Percentiles rank a stretch among this genome's conserved stretches.
Conservation (phyloP, 2,888 invertebrate genomes). For the Heteromurus nitidus region DNA sequence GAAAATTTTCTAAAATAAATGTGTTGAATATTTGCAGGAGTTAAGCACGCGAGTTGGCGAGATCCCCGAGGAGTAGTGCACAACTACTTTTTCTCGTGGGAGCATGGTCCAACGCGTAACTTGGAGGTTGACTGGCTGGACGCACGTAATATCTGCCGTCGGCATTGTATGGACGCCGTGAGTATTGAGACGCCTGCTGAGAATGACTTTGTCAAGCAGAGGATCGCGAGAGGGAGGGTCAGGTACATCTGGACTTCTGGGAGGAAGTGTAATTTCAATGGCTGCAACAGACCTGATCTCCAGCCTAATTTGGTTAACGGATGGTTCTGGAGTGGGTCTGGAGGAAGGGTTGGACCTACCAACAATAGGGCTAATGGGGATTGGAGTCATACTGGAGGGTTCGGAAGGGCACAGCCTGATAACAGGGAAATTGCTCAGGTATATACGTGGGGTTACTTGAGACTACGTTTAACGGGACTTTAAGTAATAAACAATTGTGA, state of each 20-base stretch:
- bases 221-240: constrained; percentile 81
- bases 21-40: constrained; percentile 79
- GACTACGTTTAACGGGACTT: background rate
- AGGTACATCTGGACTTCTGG: constrained; percentile 96
- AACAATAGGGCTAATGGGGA: constrained; percentile 92
- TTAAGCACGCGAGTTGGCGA: constrained; percentile 90
- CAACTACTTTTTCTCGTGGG: constrained; percentile 92
- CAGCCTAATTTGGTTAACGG: constrained; percentile 90
- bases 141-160: constrained; percentile 91
- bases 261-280: constrained; percentile 93
- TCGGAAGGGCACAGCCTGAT: constrained; percentile 90
- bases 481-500: background rate
- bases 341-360: constrained; percentile 90
- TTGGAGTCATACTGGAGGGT: constrained; percentile 94
- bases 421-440: constrained; percentile 82
- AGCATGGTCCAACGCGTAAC: constrained; percentile 87
- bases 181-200: constrained; percentile 93
- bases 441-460: constrained; percentile 7
- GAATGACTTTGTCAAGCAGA: constrained; percentile 91
- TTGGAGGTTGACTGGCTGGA: constrained; percentile 93
- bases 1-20: no score
- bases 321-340: constrained; percentile 95
- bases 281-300: constrained; percentile 85
- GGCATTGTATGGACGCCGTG: constrained; percentile 95
- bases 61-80: constrained; percentile 93